A percentile compares a stretch with the other conserved stretches of the same genome.
Evolutionary conservation across 2,888 invertebrate genomes (phyloP).

Genomic region (Polydrusus cervinus): DNA sequence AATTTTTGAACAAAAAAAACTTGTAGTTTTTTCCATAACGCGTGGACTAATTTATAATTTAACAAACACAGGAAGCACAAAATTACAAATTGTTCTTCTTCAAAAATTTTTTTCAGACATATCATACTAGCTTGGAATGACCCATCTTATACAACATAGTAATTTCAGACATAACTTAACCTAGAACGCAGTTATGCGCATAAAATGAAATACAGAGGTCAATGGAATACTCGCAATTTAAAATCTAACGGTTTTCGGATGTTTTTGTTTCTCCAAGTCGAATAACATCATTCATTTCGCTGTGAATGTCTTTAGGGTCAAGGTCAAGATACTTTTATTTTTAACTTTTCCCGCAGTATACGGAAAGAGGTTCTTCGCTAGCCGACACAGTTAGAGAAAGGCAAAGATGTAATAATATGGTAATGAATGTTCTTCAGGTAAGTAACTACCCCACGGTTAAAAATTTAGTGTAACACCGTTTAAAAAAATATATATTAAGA

Average conservation of each 20-base stretch:
- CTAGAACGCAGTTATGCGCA: slow-evolving; percentile 48
- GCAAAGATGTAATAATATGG: slow-evolving; percentile 45
- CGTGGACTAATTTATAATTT: no score
- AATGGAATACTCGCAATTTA: slow-evolving; percentile 64
- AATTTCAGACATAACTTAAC: slow-evolving; percentile 52
- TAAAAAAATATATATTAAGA: neutral
- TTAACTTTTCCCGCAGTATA: slow-evolving; percentile 63
- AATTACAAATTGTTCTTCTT: no score
- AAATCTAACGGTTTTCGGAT: slow-evolving; percentile 63
- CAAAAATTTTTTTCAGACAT: no score
- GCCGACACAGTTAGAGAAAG: slow-evolving; percentile 53
- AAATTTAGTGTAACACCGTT: slow-evolving; percentile 6
- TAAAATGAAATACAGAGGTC: slow-evolving; percentile 60
- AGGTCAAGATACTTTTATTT: slow-evolving; percentile 67
- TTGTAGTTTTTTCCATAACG: no score
- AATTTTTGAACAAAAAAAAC: no score
- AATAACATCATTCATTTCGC: slow-evolving; percentile 64
- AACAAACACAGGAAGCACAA: no score
- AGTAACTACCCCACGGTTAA: neutral
- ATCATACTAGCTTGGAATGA: no score
- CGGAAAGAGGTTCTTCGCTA: slow-evolving; percentile 41
- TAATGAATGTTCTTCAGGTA: slow-evolving; percentile 33
- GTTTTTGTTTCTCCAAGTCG: slow-evolving; percentile 58
- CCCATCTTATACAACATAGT: slow-evolving; percentile 43
- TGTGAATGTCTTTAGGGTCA: slow-evolving; percentile 63